Conservation (phyloP, 92 coral and sea anemone genomes). For the Palythoa heliodiscus region DNA sequence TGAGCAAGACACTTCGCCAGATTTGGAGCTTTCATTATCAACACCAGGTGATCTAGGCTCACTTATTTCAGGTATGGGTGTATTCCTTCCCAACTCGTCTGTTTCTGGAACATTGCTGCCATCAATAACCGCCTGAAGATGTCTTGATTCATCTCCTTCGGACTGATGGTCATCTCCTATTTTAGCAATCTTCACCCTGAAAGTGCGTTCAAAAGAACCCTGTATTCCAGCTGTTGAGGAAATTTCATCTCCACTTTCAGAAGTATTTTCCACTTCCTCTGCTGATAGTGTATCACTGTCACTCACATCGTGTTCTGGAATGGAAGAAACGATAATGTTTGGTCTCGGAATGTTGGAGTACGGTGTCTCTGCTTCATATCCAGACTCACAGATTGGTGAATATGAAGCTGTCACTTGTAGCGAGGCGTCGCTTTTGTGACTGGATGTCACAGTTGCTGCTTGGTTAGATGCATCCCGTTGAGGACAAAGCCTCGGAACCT, state of each 20-base stretch:
- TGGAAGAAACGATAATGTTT: slow-evolving; percentile 24
- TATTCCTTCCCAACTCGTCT: background rate
- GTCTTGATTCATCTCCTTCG: background rate
- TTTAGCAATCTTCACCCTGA: background rate
- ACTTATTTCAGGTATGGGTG: background rate
- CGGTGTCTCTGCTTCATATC: background rate
- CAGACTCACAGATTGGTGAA: background rate
- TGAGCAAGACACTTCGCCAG: slow-evolving; percentile 27
- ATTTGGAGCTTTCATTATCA: background rate
- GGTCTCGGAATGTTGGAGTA: background rate
- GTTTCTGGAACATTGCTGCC: slow-evolving; percentile 9
- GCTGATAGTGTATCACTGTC: slow-evolving; percentile 90
- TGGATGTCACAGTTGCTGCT: slow-evolving; percentile 24
- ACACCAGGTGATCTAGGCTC: background rate
- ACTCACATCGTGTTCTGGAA: slow-evolving; percentile 55
- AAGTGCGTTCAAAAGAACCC: background rate
- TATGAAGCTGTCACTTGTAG: slow-evolving; percentile 25
- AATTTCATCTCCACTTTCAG: slow-evolving; percentile 79
- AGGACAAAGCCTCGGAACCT: background rate
- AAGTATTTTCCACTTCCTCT: slow-evolving; percentile 71
- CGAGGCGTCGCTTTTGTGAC: slow-evolving; percentile 17
- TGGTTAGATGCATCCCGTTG: slow-evolving; percentile 34
- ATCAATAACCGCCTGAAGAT: slow-evolving; percentile 20
- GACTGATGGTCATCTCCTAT: background rate
- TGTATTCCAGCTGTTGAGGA: slow-evolving; percentile 16